Evolutionary conservation across 2,797 vertebrate genomes (phyloP), one percentile per base, ranked within the genome.

Genomic region (Poliocrania exsul): DNA sequence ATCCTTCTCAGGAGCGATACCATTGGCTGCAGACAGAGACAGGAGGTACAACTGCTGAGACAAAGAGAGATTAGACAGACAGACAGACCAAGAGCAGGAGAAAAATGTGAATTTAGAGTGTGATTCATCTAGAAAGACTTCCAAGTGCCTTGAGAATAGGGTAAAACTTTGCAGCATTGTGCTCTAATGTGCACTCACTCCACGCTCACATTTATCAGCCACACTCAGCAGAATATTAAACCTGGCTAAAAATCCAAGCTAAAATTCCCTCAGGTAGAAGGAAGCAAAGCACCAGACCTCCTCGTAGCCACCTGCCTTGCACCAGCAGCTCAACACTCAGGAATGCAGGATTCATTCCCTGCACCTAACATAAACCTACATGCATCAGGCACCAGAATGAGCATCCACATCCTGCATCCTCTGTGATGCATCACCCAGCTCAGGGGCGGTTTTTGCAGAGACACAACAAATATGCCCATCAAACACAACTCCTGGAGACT

Each of bases 21-120:
- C 92, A 58, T 83, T 26, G 3, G 69, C 87, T 49, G 88, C 88
- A 95, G 93, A 88, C 86, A 74, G 89, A 90, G 87, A 89, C 85
- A 47, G 82, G 81, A 93, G 79, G 65, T 74, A 91, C 75, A 88
- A 92, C 20, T 56, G 79, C 79, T 25, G n/a, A 90, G 92, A 94
- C 89, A 95, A 93, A 92, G 93, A 93, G 81, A 90, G 81, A 96
- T 97, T 88, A 96, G 79, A 90, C 94, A 93, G 81, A 83, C 81
- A 44, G 81, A 83, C 91, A 21, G 69, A 74, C 77, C 62, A 28
- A 23, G 72, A 91, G 69, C 69, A 56, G 74, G 51, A 96, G 94
- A 87, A 95, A 95, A 95, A 94, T 81, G 92, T 61, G 65, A 61
- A 62, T 88, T 90, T 91, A 62, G 71, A 88, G 80, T 0, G 2